Conservation (phyloP, 2,888 invertebrate species). For the Orchesellides sinensis region DNA sequence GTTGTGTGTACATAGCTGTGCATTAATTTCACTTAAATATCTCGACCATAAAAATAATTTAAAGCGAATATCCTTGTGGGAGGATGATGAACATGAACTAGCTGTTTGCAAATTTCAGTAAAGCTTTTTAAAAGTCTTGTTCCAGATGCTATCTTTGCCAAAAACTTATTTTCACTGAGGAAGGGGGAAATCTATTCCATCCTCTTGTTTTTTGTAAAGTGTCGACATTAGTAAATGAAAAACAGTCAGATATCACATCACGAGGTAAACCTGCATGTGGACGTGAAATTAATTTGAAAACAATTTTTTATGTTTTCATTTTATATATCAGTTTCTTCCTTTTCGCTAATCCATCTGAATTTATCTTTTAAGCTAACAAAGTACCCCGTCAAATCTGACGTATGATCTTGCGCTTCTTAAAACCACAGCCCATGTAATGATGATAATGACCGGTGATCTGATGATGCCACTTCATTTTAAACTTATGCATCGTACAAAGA, state of each 20-base stretch:
- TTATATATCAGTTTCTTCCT: not conserved
- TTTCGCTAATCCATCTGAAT: not conserved
- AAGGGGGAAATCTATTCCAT: too few relatives aligned
- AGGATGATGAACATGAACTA: not conserved
- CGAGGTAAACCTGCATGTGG: too few relatives aligned
- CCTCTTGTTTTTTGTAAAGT: too few relatives aligned
- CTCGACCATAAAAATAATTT: too few relatives aligned
- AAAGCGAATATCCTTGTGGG: too few relatives aligned
- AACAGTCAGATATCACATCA: not conserved
- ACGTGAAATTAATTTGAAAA: not conserved
- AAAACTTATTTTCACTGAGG: too few relatives aligned
- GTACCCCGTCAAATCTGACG: not conserved
- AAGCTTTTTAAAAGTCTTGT: not conserved
- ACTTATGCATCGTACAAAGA: not conserved
- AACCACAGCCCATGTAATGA: slow-evolving; percentile 30
- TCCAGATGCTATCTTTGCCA: slow-evolving; percentile 9
- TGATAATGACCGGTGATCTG: slow-evolving; percentile 12
- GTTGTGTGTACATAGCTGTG: not conserved
- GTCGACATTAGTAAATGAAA: slow-evolving; percentile 11
- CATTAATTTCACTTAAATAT: too few relatives aligned
- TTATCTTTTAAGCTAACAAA: not conserved
- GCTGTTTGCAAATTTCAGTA: not conserved
- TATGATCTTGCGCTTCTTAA: not conserved
- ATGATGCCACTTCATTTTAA: slow-evolving; percentile 24
- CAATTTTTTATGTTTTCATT: not conserved